These are phyloP conservation scores for Elachura formosa DNA, from an alignment of 2,113 vertebrate genomes.

Conservation along the genomic window DNA sequence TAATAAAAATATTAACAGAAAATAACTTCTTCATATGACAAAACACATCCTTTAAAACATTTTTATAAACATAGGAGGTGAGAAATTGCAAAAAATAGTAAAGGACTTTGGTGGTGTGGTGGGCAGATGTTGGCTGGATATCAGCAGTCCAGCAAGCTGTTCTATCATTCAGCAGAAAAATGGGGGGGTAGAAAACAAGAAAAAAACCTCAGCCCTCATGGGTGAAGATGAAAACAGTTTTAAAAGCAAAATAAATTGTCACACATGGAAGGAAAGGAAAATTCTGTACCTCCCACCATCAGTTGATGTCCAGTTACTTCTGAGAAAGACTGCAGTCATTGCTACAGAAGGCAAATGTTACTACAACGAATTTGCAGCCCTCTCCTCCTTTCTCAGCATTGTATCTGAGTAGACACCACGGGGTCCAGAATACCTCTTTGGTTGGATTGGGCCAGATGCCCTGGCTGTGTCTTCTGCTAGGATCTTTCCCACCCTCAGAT, in stretches of 20 bases:
- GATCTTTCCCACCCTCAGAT: neutral
- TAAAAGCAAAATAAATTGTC: neutral
- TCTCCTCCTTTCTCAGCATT: neutral
- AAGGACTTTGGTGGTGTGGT: neutral
- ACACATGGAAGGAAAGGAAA: neutral
- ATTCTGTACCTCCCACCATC: neutral
- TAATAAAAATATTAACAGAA: neutral
- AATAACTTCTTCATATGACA: neutral
- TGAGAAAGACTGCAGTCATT: rapidly evolving
- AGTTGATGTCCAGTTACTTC: neutral
- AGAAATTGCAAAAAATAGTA: neutral
- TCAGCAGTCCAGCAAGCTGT: neutral
- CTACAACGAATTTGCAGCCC: neutral
- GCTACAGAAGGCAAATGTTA: neutral
- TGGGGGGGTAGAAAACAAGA: neutral
- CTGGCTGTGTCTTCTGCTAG: neutral
- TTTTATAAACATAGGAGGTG: neutral
- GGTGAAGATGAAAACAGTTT: neutral
- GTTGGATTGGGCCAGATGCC: too few species aligned
- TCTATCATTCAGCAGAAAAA: neutral
- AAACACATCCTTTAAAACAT: neutral
- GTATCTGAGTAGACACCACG: rapidly evolving
- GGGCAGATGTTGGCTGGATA: neutral
- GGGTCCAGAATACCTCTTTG: neutral
- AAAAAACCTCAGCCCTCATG: rapidly evolving